Evolutionary conservation across 1,140 invertebrate genomes (phyloP), one percentile per base, ranked within the genome.

Genomic region (Drosophila chauvacae): DNA sequence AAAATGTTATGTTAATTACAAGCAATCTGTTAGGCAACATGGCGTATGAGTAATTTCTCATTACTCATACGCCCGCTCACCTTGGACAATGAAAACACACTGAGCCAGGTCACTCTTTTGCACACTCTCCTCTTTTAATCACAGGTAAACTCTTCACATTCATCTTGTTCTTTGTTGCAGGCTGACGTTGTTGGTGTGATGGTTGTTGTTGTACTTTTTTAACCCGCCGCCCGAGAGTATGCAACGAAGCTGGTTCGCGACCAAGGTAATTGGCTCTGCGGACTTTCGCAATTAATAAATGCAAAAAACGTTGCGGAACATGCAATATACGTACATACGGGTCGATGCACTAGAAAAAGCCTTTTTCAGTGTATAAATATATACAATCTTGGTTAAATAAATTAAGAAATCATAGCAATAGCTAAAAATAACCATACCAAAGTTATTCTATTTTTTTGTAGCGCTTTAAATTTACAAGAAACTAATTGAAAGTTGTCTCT

Each of bases 201-300:
- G 11, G 16, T 26, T 18, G 35, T 20, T 50, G 18, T 20, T 55
- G 11, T 10, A 20, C 18, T 13, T 39, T 35, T 0, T 26, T 9
- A 4, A 23, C 23, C 28, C 13, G 18, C 39, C 28, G 33, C 64
- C 39, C 10, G 16, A 42, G n/a, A 72, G 45, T 72, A 50, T 58
- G 69, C 65, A 45, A 56, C 51, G 53, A 35, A 69, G 35, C 39
- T 42, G 35, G 39, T 11, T 39, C 6, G 35, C 28, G 13, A 33
- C 61, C 64, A 47, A 72, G 42, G 48, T 72, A 72, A 72, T 70
- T 72, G 69, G 35, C 63, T 69, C 16, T 57, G 63, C 44, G 63
- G 50, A 35, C 51, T 48, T 39, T 16, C 14, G 42, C 69, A 59
- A 71, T 50, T 59, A 72, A 72, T 72, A 70, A 70, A 66, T 45